Conservation (phyloP, 2,113 vertebrate species). For the Agapornis roseicollis region DNA sequence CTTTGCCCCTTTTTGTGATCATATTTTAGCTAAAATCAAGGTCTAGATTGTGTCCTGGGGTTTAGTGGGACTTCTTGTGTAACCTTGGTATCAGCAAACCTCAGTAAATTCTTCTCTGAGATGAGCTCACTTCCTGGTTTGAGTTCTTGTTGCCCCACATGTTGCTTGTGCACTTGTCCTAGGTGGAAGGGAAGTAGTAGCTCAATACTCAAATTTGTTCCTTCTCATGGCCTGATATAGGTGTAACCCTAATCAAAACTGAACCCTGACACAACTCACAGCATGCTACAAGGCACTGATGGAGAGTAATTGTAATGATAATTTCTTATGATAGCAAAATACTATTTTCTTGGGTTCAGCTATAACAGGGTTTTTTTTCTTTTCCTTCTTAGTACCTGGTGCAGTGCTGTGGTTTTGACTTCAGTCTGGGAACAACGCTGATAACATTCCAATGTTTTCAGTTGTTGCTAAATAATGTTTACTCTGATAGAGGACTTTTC, state of each 20-base stretch:
- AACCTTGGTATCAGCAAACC: background rate
- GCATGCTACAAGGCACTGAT: background rate
- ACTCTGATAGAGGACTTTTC: background rate
- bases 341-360: background rate
- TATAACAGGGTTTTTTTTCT: background rate
- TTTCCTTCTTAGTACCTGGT: background rate
- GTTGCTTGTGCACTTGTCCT: background rate
- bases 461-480: background rate
- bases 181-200: background rate
- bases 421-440: background rate
- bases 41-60: background rate
- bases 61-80: background rate
- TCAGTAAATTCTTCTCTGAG: background rate
- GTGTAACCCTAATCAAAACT: background rate
- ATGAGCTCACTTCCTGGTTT: background rate
- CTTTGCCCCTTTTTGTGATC: background rate
- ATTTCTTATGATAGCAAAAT: background rate
- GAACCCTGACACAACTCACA: background rate
- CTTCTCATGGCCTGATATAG: background rate
- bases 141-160: accelerated
- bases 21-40: background rate
- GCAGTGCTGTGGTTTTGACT: background rate
- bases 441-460: background rate
- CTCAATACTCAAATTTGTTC: background rate
- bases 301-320: background rate